These are phyloP conservation scores for Sterna hirundo DNA, from an alignment of 2,113 vertebrate species.

Conservation along the genomic window DNA sequence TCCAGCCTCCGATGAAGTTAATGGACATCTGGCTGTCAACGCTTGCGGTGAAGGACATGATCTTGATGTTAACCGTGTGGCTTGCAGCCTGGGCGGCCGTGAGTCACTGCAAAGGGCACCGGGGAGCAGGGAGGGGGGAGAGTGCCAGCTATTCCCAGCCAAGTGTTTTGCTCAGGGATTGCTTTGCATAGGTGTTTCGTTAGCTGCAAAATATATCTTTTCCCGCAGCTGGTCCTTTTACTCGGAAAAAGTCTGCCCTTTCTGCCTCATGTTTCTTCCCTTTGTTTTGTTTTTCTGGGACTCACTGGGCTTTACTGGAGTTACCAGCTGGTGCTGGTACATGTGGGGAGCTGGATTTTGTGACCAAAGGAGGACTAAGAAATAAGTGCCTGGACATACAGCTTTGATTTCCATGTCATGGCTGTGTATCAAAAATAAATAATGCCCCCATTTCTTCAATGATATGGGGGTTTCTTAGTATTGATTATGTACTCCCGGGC, in stretches of 20 bases:
- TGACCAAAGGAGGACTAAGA: background rate
- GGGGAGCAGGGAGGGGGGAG: background rate
- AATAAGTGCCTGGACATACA: background rate
- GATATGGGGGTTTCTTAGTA: background rate
- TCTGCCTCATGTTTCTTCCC: background rate
- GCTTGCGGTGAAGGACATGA: rapidly evolving
- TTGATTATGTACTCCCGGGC: background rate
- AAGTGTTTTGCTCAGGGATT: background rate
- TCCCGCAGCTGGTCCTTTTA: background rate
- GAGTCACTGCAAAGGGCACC: background rate
- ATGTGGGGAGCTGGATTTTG: background rate
- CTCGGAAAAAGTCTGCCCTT: background rate
- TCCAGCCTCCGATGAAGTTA: background rate
- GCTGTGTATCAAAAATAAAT: background rate
- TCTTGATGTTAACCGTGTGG: background rate
- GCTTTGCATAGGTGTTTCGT: background rate
- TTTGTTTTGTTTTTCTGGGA: background rate
- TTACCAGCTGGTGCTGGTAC: background rate
- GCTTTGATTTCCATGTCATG: background rate
- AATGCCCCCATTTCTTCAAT: background rate
- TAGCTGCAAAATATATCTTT: background rate
- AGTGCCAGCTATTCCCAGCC: background rate
- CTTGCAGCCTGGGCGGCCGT: background rate
- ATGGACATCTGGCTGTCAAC: background rate
- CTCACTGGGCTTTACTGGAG: background rate